Evolutionary conservation across 1,140 invertebrate species (phyloP).

Genomic region (Drosophila sucinea): DNA sequence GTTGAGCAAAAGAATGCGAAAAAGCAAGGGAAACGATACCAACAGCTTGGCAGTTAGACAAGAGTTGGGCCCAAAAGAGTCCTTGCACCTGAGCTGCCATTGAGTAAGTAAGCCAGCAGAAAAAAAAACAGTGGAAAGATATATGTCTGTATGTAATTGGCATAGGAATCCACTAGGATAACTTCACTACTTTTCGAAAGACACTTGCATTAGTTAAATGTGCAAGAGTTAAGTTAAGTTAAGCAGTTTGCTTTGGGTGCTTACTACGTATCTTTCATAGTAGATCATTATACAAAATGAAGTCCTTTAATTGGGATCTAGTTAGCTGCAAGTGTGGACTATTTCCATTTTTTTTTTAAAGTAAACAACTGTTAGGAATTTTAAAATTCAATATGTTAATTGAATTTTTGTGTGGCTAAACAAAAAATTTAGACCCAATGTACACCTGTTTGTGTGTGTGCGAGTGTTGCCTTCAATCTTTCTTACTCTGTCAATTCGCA

Average conservation of each 20-base stretch:
- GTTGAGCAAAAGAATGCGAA: slow-evolving; percentile 67
- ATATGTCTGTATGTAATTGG: background rate
- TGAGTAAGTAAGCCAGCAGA: slow-evolving; percentile 18
- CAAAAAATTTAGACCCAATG: no score
- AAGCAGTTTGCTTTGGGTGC: no score
- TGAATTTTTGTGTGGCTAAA: no score
- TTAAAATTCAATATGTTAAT: no score
- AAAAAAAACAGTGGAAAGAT: slow-evolving; percentile 25
- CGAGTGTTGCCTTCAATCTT: background rate
- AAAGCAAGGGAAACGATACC: slow-evolving; percentile 29
- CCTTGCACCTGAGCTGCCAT: slow-evolving; percentile 47
- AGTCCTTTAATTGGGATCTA: no score
- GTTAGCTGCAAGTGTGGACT: no score
- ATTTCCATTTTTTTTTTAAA: no score
- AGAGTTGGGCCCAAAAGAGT: slow-evolving; percentile 25
- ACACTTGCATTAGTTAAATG: background rate
- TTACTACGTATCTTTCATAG: no score
- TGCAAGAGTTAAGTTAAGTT: background rate
- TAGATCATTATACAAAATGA: no score
- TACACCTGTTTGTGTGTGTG: no score
- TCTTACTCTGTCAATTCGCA: background rate
- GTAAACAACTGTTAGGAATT: no score
- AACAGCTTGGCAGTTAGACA: slow-evolving; percentile 45
- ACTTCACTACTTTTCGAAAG: background rate
- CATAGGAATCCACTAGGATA: background rate